Evolutionary conservation across 2,113 vertebrate species (phyloP), one percentile per base, ranked within the genome.

Genomic region (Chascanopsetta lugubris): DNA sequence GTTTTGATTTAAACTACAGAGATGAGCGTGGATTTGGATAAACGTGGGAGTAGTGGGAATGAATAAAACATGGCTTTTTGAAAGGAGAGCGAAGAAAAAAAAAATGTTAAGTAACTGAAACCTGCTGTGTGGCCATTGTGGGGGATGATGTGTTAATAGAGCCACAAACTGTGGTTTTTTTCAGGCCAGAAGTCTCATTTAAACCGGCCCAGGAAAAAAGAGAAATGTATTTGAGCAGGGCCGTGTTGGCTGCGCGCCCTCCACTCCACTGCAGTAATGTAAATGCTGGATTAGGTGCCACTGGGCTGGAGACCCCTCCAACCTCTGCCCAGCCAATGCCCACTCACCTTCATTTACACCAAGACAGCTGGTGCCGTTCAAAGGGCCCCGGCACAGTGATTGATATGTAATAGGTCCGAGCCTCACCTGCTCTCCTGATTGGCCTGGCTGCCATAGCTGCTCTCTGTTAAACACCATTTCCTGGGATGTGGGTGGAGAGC

Each of bases 361-460:
- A 90, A 90, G 90, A 90, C 89, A 93, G 88, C 89, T 91, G 86
- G 82, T 88, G 81, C 90, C 88, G 91, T 86, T 88, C 89, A 91
- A 85, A 90, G 87, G 87, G 88, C 90, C 85, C 80, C 72, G 90
- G 87, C 87, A 83, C 66, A 48, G 85, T 90, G 91, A 93, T 92
- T 93, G 92, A 93, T 92, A 90, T 81, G 87, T 91, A 91, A 91
- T 93, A 87, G 89, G 84, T 91, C 77, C 87, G 64, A 83, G 87
- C 83, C 75, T 92, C 87, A 91, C 90, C 90, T 92, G 85, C 87
- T 86, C 87, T 77, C 82, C 86, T 89, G 85, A 88, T 84, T 53
- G 57, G 58, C 73, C 46, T 61, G 69, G 69, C 79, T 70, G 80
- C 60, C 74, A 53, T 62, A 26, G 5, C 72, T 15, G 62, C 76